Evolutionary conservation across 2,888 invertebrate genomes (phyloP).

Genomic region (Coelogynopora nodosa): DNA sequence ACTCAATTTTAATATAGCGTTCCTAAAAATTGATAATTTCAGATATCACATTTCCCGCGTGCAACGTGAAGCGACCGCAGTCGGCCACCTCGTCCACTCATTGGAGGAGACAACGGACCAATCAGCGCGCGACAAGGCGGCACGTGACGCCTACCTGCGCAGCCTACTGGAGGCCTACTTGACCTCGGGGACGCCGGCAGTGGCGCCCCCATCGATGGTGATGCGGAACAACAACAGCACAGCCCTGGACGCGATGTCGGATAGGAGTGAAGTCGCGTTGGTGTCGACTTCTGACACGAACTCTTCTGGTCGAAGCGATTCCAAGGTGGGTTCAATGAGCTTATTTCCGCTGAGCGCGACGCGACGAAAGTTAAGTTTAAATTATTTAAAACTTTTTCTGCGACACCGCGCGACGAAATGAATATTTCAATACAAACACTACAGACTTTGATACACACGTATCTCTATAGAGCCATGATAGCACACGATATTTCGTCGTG

Average conservation of each 20-base stretch:
- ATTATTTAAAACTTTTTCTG: background rate
- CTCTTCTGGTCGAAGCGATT: no score
- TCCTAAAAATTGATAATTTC: no score
- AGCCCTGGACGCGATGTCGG: no score
- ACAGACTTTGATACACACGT: no score
- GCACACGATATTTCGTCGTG: no score
- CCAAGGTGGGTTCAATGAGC: no score
- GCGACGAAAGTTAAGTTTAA: background rate
- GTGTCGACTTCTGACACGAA: no score
- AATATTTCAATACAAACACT: no score
- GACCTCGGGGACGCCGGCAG: background rate
- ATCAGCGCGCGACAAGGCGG: constrained; percentile 16
- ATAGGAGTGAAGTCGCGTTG: background rate
- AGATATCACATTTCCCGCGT: background rate
- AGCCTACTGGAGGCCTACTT: background rate
- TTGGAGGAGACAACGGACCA: constrained; percentile 1
- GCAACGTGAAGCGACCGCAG: background rate
- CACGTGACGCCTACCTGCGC: constrained; percentile 19
- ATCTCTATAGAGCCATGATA: no score
- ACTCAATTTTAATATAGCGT: no score
- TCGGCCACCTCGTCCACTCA: background rate
- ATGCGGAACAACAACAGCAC: background rate
- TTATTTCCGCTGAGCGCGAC: background rate
- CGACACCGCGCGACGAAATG: no score
- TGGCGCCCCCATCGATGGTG: background rate